Conservation (phyloP, 2,797 vertebrate species). For the Coregonus suidteri region DNA sequence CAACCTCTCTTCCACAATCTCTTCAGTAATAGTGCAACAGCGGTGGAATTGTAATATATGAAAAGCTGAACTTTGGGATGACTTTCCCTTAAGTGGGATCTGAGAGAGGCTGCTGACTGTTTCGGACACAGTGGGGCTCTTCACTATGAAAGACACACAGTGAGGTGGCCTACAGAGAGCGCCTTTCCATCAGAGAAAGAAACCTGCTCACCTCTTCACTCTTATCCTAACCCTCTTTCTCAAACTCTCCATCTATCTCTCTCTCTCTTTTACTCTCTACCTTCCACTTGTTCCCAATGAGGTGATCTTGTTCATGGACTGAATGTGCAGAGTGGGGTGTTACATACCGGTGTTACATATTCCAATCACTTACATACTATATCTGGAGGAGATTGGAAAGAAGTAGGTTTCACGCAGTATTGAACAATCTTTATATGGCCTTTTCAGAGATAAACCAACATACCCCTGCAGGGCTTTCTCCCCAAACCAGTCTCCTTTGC, state of each 20-base stretch:
- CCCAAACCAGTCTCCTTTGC: slow-evolving; percentile 89
- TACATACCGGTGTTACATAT: background rate
- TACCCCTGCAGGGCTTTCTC: slow-evolving; percentile 91
- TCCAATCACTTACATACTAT: background rate
- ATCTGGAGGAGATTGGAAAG: background rate
- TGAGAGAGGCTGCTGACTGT: background rate
- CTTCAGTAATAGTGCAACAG: background rate
- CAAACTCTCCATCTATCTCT: background rate
- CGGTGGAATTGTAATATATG: background rate
- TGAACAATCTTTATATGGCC: background rate
- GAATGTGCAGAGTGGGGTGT: background rate
- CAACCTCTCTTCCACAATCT: background rate
- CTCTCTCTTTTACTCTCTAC: background rate
- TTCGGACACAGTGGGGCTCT: background rate
- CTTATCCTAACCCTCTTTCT: background rate
- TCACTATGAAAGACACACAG: background rate
- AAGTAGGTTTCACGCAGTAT: background rate
- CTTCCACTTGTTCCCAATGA: background rate
- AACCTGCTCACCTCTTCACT: background rate
- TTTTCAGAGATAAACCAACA: slow-evolving; percentile 41
- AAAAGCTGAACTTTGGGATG: background rate
- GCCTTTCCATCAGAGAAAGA: no score
- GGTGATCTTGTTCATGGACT: background rate
- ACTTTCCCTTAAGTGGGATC: background rate
- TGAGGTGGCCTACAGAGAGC: background rate